Evolutionary conservation across 2,113 vertebrate species (phyloP).

Genomic region (Tonatia bakeri): DNA sequence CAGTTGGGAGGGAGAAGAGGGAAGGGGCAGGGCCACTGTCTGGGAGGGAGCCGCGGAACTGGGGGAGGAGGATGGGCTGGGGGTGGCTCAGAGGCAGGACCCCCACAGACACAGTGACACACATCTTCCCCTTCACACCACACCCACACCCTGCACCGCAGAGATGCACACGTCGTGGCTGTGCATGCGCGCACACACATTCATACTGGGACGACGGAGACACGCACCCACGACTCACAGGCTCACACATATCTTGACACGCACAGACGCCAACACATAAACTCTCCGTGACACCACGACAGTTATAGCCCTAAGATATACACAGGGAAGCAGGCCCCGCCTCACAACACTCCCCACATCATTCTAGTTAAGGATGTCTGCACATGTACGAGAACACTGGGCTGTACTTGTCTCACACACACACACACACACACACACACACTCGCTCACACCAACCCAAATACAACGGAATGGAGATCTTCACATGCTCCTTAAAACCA

Average conservation of each 20-base stretch:
- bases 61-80: slow-evolving; percentile 43
- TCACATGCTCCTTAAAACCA: background rate
- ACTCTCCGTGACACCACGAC: slow-evolving; percentile 51
- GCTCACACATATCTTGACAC: slow-evolving; percentile 61
- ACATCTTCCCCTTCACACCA: slow-evolving; percentile 54
- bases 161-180: slow-evolving; percentile 21
- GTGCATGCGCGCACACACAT: slow-evolving; percentile 6
- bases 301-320: background rate
- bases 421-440: background rate
- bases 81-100: slow-evolving; percentile 63
- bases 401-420: slow-evolving; percentile 17
- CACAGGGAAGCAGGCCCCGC: slow-evolving; percentile 4
- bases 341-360: background rate
- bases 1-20: slow-evolving; percentile 59
- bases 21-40: slow-evolving; percentile 64
- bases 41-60: slow-evolving; percentile 56
- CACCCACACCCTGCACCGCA: slow-evolving; percentile 53
- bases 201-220: slow-evolving; percentile 28
- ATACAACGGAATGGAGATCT: background rate
- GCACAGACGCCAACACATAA: slow-evolving; percentile 24
- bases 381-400: background rate
- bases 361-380: slow-evolving; percentile 23
- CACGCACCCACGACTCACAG: slow-evolving; percentile 55
- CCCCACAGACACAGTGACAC: slow-evolving; percentile 63
- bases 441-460: background rate